These are phyloP conservation scores for Anabas testudineus DNA, from an alignment of 2,797 vertebrate species.

Conservation along the genomic window DNA sequence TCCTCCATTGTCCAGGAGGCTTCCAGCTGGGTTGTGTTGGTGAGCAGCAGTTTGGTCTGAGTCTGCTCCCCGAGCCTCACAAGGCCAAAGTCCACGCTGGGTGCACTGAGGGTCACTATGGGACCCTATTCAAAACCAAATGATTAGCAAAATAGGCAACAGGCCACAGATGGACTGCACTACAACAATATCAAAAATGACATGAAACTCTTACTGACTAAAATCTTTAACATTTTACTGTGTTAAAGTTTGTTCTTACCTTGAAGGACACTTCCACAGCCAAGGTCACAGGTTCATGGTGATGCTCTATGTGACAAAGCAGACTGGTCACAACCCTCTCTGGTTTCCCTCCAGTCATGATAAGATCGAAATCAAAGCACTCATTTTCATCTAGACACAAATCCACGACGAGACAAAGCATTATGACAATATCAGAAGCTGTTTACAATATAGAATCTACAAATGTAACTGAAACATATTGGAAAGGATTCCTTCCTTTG, in stretches of 20 bases:
- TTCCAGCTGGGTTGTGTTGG: constrained; percentile 86
- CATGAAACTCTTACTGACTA: not conserved
- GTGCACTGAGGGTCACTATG: constrained; percentile 77
- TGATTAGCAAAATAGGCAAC: not conserved
- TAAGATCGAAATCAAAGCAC: constrained; percentile 86
- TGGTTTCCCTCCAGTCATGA: constrained; percentile 84
- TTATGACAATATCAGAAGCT: not conserved
- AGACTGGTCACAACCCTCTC: constrained; percentile 81
- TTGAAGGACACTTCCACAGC: constrained; percentile 90
- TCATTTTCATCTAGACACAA: constrained; percentile 80
- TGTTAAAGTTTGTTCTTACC: constrained; percentile 71
- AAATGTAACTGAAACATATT: not conserved
- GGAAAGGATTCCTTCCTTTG: not conserved
- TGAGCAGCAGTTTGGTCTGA: constrained; percentile 80
- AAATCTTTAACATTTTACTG: not conserved
- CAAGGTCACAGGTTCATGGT: constrained; percentile 79
- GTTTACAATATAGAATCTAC: not conserved
- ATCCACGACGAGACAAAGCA: not conserved
- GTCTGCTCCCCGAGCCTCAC: constrained; percentile 82
- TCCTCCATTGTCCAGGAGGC: constrained; percentile 89
- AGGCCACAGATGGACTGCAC: not conserved
- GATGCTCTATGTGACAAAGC: constrained; percentile 84
- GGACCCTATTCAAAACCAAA: constrained; percentile 85
- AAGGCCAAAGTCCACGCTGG: constrained; percentile 89
- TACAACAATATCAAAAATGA: not conserved